Percentiles rank a stretch among this genome's conserved stretches.
phyloP scores from a whole-genome alignment of 2,113 vertebrate genomes.

The Hyperopisus bebe region DNA sequence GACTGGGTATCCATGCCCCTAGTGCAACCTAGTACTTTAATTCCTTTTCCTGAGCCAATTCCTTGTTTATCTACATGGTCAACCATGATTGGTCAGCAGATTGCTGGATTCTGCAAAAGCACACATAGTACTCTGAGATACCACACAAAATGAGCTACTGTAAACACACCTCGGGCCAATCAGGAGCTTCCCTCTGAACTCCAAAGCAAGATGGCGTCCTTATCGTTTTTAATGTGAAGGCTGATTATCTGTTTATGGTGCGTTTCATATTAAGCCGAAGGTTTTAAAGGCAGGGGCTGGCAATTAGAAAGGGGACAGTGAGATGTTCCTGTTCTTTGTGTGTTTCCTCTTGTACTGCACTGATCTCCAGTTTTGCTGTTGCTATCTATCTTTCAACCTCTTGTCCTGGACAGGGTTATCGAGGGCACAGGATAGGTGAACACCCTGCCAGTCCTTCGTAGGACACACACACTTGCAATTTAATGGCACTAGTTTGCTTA shows the following conservation, averaged over 20 bases:
- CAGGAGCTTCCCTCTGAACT: neutral
- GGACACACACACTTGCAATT: neutral
- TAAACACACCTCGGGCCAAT: neutral
- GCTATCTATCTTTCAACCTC: neutral
- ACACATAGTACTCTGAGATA: neutral
- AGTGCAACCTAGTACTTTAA: neutral
- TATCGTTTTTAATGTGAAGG: neutral
- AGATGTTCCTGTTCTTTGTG: neutral
- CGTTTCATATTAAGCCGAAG: neutral
- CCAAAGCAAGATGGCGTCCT: neutral
- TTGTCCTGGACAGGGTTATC: neutral
- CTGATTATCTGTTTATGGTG: neutral
- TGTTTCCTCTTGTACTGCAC: neutral
- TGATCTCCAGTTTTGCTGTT: neutral
- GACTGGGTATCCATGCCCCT: neutral
- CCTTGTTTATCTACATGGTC: neutral
- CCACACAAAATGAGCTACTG: neutral
- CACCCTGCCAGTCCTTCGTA: neutral
- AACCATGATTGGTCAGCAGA: neutral
- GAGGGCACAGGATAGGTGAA: neutral
- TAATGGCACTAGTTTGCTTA: neutral
- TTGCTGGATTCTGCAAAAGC: neutral
- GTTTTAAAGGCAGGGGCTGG: neutral
- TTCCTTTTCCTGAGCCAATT: neutral
- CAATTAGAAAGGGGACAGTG: neutral